Evolutionary conservation across 2,113 vertebrate species (phyloP).

Genomic region (Istiophorus platypterus): DNA sequence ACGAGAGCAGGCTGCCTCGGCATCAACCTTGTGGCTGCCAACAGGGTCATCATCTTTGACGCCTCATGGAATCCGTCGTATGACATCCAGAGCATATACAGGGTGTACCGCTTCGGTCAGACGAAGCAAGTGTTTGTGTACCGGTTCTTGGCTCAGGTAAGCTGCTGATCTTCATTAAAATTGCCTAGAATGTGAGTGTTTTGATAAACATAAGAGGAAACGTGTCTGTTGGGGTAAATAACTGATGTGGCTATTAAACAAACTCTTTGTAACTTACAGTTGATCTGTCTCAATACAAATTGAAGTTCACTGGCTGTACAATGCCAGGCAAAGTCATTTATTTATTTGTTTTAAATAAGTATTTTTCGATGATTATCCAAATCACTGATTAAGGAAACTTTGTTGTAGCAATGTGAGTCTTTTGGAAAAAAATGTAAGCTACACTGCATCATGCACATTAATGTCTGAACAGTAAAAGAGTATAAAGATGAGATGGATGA

Average conservation of each 20-base stretch:
- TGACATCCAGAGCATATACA: slow-evolving; percentile 98
- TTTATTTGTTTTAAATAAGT: neutral
- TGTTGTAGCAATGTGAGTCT: neutral
- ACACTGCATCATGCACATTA: too few species aligned
- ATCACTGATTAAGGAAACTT: neutral
- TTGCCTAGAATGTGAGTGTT: neutral
- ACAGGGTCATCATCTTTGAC: slow-evolving; percentile 97
- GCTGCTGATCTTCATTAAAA: neutral
- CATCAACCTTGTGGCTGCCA: slow-evolving; percentile 96
- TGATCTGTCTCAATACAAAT: too few species aligned
- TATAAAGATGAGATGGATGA: neutral
- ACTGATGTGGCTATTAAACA: too few species aligned
- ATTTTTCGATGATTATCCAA: neutral
- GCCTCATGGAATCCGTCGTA: slow-evolving; percentile 98
- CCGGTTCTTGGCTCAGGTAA: slow-evolving; percentile 97
- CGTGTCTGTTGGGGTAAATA: too few species aligned
- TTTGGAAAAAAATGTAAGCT: neutral
- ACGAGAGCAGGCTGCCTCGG: slow-evolving; percentile 96
- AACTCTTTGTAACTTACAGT: too few species aligned
- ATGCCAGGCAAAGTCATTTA: neutral
- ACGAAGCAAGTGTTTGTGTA: slow-evolving; percentile 94
- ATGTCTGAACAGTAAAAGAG: neutral
- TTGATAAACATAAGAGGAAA: neutral
- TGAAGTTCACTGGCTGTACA: neutral
- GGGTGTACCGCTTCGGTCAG: slow-evolving; percentile 98